phyloP scores from a whole-genome alignment of 2,888 invertebrate genomes.

The Lathronympha strigana region DNA sequence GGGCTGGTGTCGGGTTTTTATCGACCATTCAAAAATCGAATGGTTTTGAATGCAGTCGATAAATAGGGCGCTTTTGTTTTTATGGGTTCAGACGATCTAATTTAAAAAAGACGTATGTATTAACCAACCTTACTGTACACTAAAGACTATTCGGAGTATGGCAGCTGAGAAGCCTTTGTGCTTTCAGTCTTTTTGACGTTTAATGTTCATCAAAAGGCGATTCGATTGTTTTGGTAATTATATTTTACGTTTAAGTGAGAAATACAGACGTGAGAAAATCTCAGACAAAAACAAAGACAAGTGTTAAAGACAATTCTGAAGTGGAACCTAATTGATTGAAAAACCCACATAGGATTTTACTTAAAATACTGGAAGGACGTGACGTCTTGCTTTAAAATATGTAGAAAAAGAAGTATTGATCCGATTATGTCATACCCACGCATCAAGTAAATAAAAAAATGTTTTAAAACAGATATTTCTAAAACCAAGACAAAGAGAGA shows the following conservation, averaged over 20 bases:
- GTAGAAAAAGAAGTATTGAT: too few species aligned
- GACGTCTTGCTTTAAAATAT: too few species aligned
- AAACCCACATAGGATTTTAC: neutral
- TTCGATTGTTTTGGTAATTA: constrained; percentile 29
- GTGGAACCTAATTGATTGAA: neutral
- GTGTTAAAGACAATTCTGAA: neutral
- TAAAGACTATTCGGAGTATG: constrained; percentile 5
- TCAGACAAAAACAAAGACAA: neutral
- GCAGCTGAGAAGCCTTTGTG: constrained; percentile 11
- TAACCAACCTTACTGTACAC: constrained; percentile 49
- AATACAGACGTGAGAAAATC: constrained; percentile 10
- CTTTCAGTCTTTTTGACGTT: constrained; percentile 34
- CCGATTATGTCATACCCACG: too few species aligned
- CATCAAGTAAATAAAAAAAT: too few species aligned
- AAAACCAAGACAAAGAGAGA: too few species aligned
- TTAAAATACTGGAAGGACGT: too few species aligned
- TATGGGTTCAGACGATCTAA: constrained; percentile 44
- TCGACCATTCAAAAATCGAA: constrained; percentile 74
- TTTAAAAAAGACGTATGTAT: constrained; percentile 53
- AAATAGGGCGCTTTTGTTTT: constrained; percentile 63
- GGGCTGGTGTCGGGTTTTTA: constrained; percentile 75
- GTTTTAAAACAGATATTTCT: too few species aligned
- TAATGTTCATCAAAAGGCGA: constrained; percentile 37
- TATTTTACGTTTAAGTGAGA: constrained; percentile 13
- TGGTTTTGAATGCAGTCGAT: constrained; percentile 67